Evolutionary conservation across 2,888 invertebrate genomes (phyloP), one percentile per base, ranked within the genome.

Genomic region (Steinernema scapterisci): DNA sequence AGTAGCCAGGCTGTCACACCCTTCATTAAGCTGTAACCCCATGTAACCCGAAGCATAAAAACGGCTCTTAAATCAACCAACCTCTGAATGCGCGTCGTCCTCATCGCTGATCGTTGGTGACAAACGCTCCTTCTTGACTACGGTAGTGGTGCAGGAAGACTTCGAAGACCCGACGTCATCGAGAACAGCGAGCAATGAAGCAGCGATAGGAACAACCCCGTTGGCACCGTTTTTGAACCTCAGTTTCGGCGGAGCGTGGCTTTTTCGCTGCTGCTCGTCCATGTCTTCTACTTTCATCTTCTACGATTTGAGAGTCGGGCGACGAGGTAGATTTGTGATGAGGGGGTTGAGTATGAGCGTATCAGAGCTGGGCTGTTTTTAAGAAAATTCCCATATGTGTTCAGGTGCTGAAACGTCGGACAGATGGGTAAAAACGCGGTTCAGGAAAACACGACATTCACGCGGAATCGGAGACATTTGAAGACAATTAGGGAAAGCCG

Each of bases 71-170:
- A 54, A 54, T 54, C 54, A 54, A 54, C 54, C 54, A 9, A 54
- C 54, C 54, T 54, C 54, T 27, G 54, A 54, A 13, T 54, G 54
- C 16, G 23, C 54, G 25, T 54, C 54, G 21, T 54, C 54, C n/a
- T 54, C 54, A 16, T 44, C 45, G 45, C n/a, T n/a, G n/a, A n/a
- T n/a, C n/a, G n/a, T n/a, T n/a, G n/a, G n/a, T n/a, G n/a, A n/a
- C n/a, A n/a, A n/a, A n/a, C n/a, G n/a, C n/a, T n/a, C n/a, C n/a
- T n/a, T n/a, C n/a, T n/a, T n/a, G n/a, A n/a, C n/a, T 27, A 16
- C 45, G 16, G 45, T 16, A 44, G 45, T 16, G 16, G 45, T 16
- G 16, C 9, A 7, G 9, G 54, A 54, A 13, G 13, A 5, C 25
- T 16, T 3, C 23, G 54, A 9, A 6, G 19, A 21, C n/a, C n/a